These are phyloP conservation scores for Cochlearius cochlearius DNA, from an alignment of 2,113 vertebrate species.

Conservation along the genomic window DNA sequence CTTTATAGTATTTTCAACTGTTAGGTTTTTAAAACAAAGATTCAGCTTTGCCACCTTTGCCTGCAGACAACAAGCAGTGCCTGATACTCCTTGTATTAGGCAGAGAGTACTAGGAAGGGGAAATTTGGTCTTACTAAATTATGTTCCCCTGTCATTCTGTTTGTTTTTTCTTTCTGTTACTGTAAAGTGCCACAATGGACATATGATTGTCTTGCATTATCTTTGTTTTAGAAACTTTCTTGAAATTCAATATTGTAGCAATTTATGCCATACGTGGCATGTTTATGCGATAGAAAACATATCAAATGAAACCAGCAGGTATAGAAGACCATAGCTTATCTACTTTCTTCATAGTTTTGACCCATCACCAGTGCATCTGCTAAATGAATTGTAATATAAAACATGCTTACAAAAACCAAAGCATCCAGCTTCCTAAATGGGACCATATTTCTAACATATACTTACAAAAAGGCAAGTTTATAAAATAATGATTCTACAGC, in stretches of 20 bases:
- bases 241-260: background rate
- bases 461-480: background rate
- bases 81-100: background rate
- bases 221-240: background rate
- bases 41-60: background rate
- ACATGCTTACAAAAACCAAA: background rate
- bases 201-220: background rate
- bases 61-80: background rate
- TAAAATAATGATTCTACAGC: background rate
- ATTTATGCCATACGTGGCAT: background rate
- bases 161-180: background rate
- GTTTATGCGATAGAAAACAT: background rate
- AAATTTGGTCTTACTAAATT: background rate
- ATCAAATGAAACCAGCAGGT: background rate
- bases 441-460: background rate
- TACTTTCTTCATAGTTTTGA: background rate
- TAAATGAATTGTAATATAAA: conserved; percentile 26
- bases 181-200: background rate
- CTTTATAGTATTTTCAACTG: background rate
- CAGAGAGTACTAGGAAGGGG: background rate
- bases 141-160: background rate
- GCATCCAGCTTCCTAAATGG: background rate
- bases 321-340: background rate
- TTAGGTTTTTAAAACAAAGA: background rate
- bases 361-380: background rate